Base-by-base conservation (phyloP, 2,888 invertebrate genomes). In the Ceriagrion tenellum region DNA sequence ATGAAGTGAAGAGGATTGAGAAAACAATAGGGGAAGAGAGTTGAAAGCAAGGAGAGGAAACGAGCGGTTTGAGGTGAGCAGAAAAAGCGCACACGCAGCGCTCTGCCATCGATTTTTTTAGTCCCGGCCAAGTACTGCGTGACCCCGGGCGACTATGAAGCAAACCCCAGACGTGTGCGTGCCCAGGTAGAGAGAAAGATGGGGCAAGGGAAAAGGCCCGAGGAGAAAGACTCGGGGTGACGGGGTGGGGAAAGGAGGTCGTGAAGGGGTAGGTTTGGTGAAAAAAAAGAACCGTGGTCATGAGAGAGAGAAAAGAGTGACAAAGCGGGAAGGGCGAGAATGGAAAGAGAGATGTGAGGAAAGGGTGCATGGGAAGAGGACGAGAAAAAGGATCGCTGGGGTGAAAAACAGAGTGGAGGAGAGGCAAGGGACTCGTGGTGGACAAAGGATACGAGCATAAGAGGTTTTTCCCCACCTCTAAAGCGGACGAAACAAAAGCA, bases 81-180 rank as follows among this genome's bases (percentile, higher is more conserved):
- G 69, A 93, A 93, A 69, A 93, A 93, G 69, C 69, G 69, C 69
- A 26, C 69, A 69, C 93, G 69, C 69, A 93, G 90, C 90, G 30
- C 59, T 91, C 90, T 23, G n/a, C 10, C 23, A 91, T 91, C 90
- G 90, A 91, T 91, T 91, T 59, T 91, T 47, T 90, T 59, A 6
- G 30, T 6, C 90, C 59, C 90, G 59, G 20, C 35, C 59, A 59
- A 59, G 59, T 16, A 59, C 90, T 56, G 26, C 30, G 81, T 81
- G 81, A 81, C 81, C 81, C 35, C 81, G 81, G 35, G 13, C 81
- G 30, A 12, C 30, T 81, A 13, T 18, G 26, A 8, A 20, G 59
- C 59, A 2, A 59, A 59, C 59, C 81, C 3, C 35, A 4, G 35
- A 35, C 69, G 35, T 35, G 81, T 16, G 81, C 81, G 81, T 81